Evolutionary conservation across 1,140 invertebrate species (phyloP).

Genomic region (Drosophila tropicalis): DNA sequence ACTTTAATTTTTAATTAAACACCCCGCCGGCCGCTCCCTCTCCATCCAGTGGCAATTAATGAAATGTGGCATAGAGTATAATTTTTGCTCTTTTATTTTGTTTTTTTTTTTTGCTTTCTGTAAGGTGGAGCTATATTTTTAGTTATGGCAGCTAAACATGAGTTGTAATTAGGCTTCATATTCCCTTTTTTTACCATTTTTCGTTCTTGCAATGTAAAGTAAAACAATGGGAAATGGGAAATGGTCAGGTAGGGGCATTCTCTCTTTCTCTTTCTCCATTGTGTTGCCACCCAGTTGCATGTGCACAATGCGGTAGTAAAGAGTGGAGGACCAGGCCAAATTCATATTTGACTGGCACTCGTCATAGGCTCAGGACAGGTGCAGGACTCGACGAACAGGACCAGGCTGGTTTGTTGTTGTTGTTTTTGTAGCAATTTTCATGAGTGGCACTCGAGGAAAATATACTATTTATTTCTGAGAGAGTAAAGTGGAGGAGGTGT

Average conservation of each 20-base stretch:
- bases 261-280: slow-evolving; percentile 17
- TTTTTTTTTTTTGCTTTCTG: slow-evolving; percentile 45
- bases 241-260: slow-evolving; percentile 16
- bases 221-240: slow-evolving; percentile 37
- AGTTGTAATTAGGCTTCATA: slow-evolving; percentile 60
- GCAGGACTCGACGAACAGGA: slow-evolving; percentile 36
- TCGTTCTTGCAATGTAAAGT: slow-evolving; percentile 22
- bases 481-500: slow-evolving; percentile 21
- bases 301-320: slow-evolving; percentile 10
- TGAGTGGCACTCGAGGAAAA: slow-evolving; percentile 80
- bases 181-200: slow-evolving; percentile 46
- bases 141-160: slow-evolving; percentile 65
- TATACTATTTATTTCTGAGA: slow-evolving; percentile 77
- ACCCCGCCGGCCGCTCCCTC: slow-evolving; percentile 21
- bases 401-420: slow-evolving; percentile 41
- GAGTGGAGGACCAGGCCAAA: slow-evolving; percentile 50
- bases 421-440: slow-evolving; percentile 79
- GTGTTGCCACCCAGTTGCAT: slow-evolving; percentile 62
- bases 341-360: slow-evolving; percentile 79
- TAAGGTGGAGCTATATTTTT: slow-evolving; percentile 68
- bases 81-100: slow-evolving; percentile 42
- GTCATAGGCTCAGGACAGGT: slow-evolving; percentile 55
- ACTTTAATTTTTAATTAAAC: slow-evolving; percentile 79
- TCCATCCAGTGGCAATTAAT: slow-evolving; percentile 42
- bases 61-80: slow-evolving; percentile 46